Evolutionary conservation across 2,888 invertebrate genomes (phyloP), one percentile per base, ranked within the genome.

Genomic region (Automeris io): DNA sequence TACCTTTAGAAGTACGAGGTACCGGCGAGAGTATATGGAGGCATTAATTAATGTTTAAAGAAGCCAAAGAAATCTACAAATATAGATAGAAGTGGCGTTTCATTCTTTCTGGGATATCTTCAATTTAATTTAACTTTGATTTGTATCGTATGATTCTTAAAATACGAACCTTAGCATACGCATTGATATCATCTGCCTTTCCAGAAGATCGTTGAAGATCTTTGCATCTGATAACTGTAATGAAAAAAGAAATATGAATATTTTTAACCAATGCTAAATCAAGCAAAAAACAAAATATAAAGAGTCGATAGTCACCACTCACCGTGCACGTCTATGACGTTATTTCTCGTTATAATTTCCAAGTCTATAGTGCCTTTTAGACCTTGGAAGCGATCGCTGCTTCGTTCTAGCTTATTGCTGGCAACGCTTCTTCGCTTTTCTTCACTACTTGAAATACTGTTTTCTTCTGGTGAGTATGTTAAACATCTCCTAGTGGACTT

Each of bases 141-240:
- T n/a, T n/a, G n/a, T n/a, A n/a, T n/a, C n/a, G n/a, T n/a, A n/a
- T n/a, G n/a, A n/a, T n/a, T n/a, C n/a, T n/a, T n/a, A 9, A 3
- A 18, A 6, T 11, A 33, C 54, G 37, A 32, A 92, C 93, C 88
- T 94, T 95, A 16, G 94, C 93, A 72, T 95, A 95, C 44, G 95
- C 94, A 72, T 94, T 94, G 47, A 94, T 90, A 34, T 87, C 82
- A 51, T 85, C 83, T 33, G 88, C 87, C 54, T 90, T 91, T 35
- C 91, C 93, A 63, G 90, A 88, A 9, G 89, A 70, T 49, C 92
- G 88, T 54, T 90, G 89, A 46, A 95, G 86, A 66, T 93, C 93
- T 62, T 90, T 90, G 70, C 94, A 95, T 57, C 92, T 89, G 60
- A 93, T 90, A 54, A 95, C 95, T 95, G 88, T 38, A 89, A 89